Evolutionary conservation across 2,888 invertebrate species (phyloP).

Genomic region (Pollenia angustigena): DNA sequence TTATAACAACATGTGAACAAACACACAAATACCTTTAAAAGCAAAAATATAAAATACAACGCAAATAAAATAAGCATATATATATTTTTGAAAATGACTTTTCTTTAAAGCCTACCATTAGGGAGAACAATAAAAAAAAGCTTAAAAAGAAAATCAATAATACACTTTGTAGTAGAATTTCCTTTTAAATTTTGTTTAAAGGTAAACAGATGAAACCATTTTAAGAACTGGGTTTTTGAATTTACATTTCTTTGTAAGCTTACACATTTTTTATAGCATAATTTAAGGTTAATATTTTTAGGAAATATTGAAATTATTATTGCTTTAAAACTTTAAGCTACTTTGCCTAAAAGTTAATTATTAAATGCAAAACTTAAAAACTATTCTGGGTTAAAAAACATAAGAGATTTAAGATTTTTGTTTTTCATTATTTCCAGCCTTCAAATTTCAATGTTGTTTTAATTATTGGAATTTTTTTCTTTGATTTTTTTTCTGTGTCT

Average conservation of each 20-base stretch:
- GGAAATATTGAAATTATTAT: background rate
- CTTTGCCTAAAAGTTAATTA: background rate
- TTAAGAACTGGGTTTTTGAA: no score
- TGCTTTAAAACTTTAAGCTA: background rate
- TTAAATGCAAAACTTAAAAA: background rate
- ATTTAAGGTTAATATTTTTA: no score
- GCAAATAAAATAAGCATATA: background rate
- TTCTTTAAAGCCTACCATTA: slow-evolving; percentile 12
- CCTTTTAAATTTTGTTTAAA: no score
- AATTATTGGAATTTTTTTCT: slow-evolving; percentile 10
- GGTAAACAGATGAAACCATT: no score
- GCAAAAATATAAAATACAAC: background rate
- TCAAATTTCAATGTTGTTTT: slow-evolving; percentile 29
- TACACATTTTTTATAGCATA: background rate
- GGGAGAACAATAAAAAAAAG: background rate
- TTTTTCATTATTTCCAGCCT: background rate
- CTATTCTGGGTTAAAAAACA: slow-evolving; percentile 12
- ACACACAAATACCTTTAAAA: background rate
- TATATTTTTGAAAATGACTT: slow-evolving; percentile 15
- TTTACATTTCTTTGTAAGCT: no score
- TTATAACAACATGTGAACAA: background rate
- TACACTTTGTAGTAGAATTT: background rate
- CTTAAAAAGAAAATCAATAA: slow-evolving; percentile 15
- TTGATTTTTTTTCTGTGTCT: background rate
- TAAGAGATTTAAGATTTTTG: background rate